A percentile compares a stretch with the other conserved stretches of the same genome.
These are phyloP conservation scores for Hipposideros armiger DNA, from an alignment of 2,113 vertebrate species.

Conservation along the genomic window DNA sequence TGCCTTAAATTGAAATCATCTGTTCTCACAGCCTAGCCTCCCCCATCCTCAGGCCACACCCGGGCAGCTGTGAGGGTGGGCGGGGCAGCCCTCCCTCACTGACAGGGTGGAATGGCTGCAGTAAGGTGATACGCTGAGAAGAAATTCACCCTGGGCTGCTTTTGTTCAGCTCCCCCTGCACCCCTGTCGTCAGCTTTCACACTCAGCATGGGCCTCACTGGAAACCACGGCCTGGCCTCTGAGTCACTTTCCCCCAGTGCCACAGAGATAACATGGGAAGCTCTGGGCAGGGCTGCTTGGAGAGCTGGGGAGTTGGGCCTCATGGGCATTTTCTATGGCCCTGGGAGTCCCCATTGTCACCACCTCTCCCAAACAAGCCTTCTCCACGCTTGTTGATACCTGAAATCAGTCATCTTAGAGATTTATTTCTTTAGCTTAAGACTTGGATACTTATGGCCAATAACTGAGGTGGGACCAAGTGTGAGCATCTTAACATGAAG, in stretches of 20 bases:
- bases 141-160: background rate
- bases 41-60: slow-evolving; percentile 58
- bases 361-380: background rate
- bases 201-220: background rate
- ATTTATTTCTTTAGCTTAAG: background rate
- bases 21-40: slow-evolving; percentile 40
- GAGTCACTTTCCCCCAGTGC: background rate
- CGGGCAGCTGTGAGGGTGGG: slow-evolving; percentile 73
- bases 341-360: background rate
- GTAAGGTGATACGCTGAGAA: slow-evolving; percentile 81
- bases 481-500: background rate
- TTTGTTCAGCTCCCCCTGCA: background rate
- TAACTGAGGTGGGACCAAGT: background rate
- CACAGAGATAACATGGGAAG: background rate
- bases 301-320: background rate
- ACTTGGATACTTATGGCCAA: background rate
- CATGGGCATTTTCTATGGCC: background rate
- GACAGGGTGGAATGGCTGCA: slow-evolving; percentile 21
- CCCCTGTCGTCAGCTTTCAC: background rate
- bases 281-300: background rate
- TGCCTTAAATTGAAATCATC: slow-evolving; percentile 68
- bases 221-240: background rate
- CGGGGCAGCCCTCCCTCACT: background rate
- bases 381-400: background rate
- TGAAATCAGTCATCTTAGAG: background rate